phyloP scores from a whole-genome alignment of 1,140 invertebrate genomes.

The Rhagoletis zephyria region DNA sequence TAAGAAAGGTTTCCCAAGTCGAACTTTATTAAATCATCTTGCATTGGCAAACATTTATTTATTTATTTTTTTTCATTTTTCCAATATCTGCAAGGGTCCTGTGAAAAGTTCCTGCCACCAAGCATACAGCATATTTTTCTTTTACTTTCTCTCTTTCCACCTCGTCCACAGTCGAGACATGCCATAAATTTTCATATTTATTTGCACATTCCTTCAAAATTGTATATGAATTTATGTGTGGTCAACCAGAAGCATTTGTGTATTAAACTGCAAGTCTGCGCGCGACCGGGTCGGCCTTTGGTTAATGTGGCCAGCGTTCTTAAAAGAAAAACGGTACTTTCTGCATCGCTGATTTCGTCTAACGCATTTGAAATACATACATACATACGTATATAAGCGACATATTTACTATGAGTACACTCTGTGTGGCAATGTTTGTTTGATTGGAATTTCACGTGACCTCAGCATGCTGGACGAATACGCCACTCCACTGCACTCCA shows the following conservation, averaged over 20 bases:
- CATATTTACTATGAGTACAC: not conserved
- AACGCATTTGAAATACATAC: not conserved
- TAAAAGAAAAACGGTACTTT: constrained; percentile 5
- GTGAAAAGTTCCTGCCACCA: not conserved
- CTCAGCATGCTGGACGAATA: not conserved
- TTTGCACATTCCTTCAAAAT: constrained; percentile 26
- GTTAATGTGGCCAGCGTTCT: constrained; percentile 23
- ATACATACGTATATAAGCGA: not conserved
- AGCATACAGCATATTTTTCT: not conserved
- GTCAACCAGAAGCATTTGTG: not conserved
- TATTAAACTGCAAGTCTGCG: too few species aligned
- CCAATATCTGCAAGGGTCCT: not conserved
- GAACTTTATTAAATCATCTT: not conserved
- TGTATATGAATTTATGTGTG: constrained; percentile 34
- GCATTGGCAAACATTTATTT: too few species aligned
- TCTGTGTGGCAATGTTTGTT: not conserved
- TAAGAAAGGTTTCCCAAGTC: not conserved
- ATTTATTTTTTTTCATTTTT: not conserved
- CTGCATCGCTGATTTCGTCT: not conserved
- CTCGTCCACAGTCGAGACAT: not conserved
- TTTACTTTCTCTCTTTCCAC: constrained; percentile 17
- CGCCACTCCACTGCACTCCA: not conserved
- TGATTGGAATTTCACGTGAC: constrained; percentile 44
- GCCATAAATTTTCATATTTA: constrained; percentile 43
- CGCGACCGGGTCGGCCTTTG: not conserved